phyloP scores from a whole-genome alignment of 2,888 invertebrate genomes.

The Stegana nigrithorax region DNA sequence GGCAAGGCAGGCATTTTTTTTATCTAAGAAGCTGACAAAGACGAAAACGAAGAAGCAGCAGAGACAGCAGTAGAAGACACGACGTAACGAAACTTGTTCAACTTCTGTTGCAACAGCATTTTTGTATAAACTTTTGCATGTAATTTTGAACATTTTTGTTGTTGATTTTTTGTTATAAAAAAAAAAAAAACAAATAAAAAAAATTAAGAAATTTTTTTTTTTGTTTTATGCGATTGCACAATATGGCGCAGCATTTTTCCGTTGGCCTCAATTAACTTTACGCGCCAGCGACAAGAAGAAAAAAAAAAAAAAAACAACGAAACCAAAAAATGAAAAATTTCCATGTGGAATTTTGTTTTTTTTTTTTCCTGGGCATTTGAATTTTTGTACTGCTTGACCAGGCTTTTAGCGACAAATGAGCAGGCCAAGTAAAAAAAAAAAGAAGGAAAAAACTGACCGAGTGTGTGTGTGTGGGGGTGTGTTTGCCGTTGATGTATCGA shows the following conservation, averaged over 20 bases:
- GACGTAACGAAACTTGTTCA: background rate
- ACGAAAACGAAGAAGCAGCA: conserved; percentile 35
- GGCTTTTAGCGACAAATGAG: too few species aligned
- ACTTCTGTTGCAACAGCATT: background rate
- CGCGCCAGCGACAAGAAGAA: too few species aligned
- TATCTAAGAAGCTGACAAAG: conserved; percentile 4
- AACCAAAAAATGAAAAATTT: background rate
- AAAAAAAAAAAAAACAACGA: background rate
- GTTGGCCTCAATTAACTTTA: conserved; percentile 38
- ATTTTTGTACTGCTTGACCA: background rate
- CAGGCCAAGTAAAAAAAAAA: background rate
- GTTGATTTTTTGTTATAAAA: background rate
- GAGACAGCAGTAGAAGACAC: conserved; percentile 36
- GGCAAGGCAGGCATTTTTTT: background rate
- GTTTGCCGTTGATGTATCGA: conserved; percentile 8
- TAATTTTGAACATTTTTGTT: conserved; percentile 1
- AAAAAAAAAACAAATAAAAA: background rate
- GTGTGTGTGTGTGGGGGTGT: background rate
- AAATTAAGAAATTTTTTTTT: conserved; percentile 12
- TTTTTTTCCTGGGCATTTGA: background rate
- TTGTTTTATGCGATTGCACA: conserved; percentile 3
- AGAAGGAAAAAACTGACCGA: background rate
- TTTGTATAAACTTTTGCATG: conserved; percentile 14
- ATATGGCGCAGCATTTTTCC: conserved; percentile 11
- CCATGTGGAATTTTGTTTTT: background rate